Evolutionary conservation across 1,140 invertebrate species (phyloP).

Genomic region (Drosophila malerkotliana): DNA sequence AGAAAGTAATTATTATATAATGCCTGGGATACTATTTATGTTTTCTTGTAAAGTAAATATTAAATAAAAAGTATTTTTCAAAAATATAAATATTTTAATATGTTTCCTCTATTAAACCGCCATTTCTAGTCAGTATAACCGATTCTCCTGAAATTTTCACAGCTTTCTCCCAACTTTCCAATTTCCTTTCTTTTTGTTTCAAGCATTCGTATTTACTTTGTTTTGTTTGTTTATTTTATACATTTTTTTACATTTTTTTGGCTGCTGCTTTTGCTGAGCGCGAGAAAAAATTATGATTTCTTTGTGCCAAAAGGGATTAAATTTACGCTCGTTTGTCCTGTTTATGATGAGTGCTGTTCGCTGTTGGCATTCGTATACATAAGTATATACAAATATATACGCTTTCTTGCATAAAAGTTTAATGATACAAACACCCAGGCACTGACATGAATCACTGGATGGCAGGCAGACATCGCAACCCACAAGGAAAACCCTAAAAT

Average conservation of each 20-base stretch:
- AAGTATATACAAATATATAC: not conserved
- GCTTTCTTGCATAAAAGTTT: constrained; percentile 68
- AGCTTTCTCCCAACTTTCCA: constrained; percentile 6
- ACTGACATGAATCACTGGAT: constrained; percentile 74
- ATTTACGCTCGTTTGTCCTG: constrained; percentile 71
- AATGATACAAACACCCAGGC: constrained; percentile 56
- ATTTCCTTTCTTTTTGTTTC: constrained; percentile 41
- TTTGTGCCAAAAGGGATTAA: constrained; percentile 80
- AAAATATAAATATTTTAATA: not conserved
- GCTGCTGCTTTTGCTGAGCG: constrained; percentile 21
- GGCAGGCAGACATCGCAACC: constrained; percentile 40
- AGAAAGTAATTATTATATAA: not conserved
- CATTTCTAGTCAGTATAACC: constrained; percentile 9
- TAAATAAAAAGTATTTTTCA: not conserved
- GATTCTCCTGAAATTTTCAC: not conserved
- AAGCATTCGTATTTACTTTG: constrained; percentile 18
- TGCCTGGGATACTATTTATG: no score
- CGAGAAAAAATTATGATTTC: constrained; percentile 74
- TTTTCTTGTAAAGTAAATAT: no score
- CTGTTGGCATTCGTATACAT: constrained; percentile 21
- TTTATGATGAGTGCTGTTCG: constrained; percentile 68
- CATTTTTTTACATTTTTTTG: constrained; percentile 1
- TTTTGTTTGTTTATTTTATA: constrained; percentile 22
- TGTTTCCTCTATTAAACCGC: not conserved
- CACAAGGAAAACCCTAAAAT: not conserved